phyloP scores from a whole-genome alignment of 2,888 invertebrate species.

The Pyrochroa serraticornis region DNA sequence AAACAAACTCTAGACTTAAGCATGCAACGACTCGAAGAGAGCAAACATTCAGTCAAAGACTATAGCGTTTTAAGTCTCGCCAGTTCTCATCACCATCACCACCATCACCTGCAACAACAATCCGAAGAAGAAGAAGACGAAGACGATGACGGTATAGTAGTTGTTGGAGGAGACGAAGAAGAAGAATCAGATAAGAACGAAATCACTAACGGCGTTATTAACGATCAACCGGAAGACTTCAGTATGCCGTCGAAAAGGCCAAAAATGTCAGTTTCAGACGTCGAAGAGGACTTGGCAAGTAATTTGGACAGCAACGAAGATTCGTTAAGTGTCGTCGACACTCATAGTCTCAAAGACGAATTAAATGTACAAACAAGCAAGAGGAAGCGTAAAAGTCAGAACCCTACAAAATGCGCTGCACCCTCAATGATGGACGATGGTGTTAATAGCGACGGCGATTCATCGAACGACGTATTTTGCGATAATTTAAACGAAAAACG shows the following conservation, averaged over 20 bases:
- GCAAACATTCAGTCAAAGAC: slow-evolving; percentile 48
- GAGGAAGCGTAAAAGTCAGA: slow-evolving; percentile 86
- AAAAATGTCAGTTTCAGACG: slow-evolving; percentile 63
- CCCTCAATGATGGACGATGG: slow-evolving; percentile 63
- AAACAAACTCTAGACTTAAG: slow-evolving; percentile 70
- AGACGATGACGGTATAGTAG: slow-evolving; percentile 79
- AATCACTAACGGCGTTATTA: slow-evolving; percentile 50
- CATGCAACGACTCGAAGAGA: slow-evolving; percentile 60
- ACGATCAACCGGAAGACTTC: slow-evolving; percentile 72
- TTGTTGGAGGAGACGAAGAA: slow-evolving; percentile 72
- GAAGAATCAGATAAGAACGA: slow-evolving; percentile 56
- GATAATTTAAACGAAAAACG: slow-evolving; percentile 43
- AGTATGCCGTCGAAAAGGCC: slow-evolving; percentile 70
- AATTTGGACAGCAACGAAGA: slow-evolving; percentile 72
- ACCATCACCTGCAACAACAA: slow-evolving; percentile 40
- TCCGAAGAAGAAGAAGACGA: slow-evolving; percentile 67
- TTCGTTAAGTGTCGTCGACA: slow-evolving; percentile 63
- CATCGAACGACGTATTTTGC: slow-evolving; percentile 62
- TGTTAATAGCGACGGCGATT: slow-evolving; percentile 64
- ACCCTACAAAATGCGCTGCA: slow-evolving; percentile 81
- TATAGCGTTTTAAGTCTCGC: slow-evolving; percentile 45
- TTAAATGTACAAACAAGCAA: slow-evolving; percentile 69
- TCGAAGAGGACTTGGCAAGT: slow-evolving; percentile 63
- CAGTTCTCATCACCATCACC: slow-evolving; percentile 44
- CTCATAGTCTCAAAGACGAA: slow-evolving; percentile 64